A percentile compares a stretch with the other conserved stretches of the same genome.
Evolutionary conservation across 35 echinoderm and acorn worm genomes (phyloP).

Genomic region (Diadema setosum): DNA sequence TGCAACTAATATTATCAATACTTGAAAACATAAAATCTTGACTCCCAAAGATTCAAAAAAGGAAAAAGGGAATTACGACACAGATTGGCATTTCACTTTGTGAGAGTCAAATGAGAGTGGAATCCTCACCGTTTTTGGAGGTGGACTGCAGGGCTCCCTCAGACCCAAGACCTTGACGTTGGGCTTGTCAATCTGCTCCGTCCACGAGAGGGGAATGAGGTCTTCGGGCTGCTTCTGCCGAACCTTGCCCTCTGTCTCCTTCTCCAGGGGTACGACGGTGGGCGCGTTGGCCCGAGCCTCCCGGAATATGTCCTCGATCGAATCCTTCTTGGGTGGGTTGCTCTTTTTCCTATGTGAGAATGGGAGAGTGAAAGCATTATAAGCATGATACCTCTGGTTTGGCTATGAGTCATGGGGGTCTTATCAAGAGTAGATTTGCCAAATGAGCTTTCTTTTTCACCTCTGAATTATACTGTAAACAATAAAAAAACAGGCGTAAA

Average conservation of each 20-base stretch:
- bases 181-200: conserved; percentile 70
- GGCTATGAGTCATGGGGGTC: too few species aligned
- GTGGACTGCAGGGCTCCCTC: background rate
- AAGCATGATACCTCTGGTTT: too few species aligned
- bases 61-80: background rate
- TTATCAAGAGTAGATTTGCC: too few species aligned
- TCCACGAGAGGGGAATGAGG: conserved; percentile 81
- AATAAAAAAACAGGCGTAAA: too few species aligned
- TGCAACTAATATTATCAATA: too few species aligned
- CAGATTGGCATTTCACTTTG: background rate
- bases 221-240: background rate
- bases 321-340: background rate
- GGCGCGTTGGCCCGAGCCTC: background rate
- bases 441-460: too few species aligned
- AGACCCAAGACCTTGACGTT: conserved; percentile 66
- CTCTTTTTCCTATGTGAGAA: too few species aligned
- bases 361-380: too few species aligned
- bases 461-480: too few species aligned
- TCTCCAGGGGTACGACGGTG: background rate
- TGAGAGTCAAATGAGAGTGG: background rate
- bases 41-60: background rate
- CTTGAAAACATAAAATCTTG: background rate
- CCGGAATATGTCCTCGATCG: background rate
- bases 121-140: conserved; percentile 51
- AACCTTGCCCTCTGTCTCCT: background rate